Percentiles rank a stretch among this genome's conserved stretches.
phyloP scores from a whole-genome alignment of 1,140 invertebrate genomes.

The Cardiocondyla obscurior region DNA sequence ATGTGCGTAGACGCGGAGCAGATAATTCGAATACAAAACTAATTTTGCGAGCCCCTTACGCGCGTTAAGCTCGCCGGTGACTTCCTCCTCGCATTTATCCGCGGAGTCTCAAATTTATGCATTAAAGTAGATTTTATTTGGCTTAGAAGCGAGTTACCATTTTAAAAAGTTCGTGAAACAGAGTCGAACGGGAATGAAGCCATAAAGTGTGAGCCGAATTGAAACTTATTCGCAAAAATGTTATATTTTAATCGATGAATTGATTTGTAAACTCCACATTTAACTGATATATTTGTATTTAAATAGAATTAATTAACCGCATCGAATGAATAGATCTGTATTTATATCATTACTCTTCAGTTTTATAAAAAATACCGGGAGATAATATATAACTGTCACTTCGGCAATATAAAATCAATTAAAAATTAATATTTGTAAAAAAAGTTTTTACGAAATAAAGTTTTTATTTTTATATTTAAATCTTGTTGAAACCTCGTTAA shows the following conservation, averaged over 20 bases:
- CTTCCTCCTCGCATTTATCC: too few relatives aligned
- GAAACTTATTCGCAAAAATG: too few relatives aligned
- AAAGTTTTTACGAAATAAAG: not conserved
- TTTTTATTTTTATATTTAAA: not conserved
- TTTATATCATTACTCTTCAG: too few relatives aligned
- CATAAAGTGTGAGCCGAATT: too few relatives aligned
- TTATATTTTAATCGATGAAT: too few relatives aligned
- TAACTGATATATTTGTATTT: not conserved
- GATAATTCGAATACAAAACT: slow-evolving; percentile 55
- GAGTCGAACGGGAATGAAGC: not conserved
- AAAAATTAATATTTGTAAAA: too few relatives aligned
- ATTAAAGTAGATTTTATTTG: not conserved
- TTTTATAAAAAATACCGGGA: too few relatives aligned
- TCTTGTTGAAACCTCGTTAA: not conserved
- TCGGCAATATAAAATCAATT: too few relatives aligned
- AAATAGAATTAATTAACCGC: not conserved
- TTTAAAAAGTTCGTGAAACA: not conserved
- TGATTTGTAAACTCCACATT: too few relatives aligned
- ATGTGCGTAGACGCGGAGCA: slow-evolving; percentile 25
- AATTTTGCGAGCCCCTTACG: slow-evolving; percentile 55
- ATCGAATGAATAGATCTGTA: not conserved
- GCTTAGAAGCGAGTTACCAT: not conserved
- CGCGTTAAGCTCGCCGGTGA: slow-evolving; percentile 18
- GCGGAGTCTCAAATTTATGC: not conserved
- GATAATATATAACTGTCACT: too few relatives aligned